Conservation (phyloP, 2,888 invertebrate species). For the Gortyna flavago region DNA sequence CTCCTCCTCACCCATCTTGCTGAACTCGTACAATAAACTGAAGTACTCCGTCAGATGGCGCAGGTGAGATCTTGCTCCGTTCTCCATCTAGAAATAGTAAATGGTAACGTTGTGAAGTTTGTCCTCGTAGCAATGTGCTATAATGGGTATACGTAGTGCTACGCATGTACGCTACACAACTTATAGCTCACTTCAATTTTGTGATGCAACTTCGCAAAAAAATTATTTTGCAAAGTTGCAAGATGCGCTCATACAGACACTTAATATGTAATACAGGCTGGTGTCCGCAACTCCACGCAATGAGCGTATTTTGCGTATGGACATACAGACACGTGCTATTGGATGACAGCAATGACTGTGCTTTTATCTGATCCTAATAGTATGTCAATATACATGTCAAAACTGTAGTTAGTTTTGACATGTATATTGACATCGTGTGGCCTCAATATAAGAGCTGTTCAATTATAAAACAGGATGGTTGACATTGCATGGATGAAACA, state of each 20-base stretch:
- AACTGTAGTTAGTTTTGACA: too few relatives aligned
- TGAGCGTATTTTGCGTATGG: too few relatives aligned
- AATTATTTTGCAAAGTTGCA: neutral
- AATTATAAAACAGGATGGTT: neutral
- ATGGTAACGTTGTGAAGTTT: neutral
- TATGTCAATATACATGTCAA: neutral
- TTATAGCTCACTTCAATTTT: neutral
- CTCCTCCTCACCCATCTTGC: conserved; percentile 98
- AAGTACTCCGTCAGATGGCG: conserved; percentile 98
- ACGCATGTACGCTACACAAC: neutral
- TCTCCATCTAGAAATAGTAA: conserved; percentile 92
- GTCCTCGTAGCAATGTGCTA: neutral
- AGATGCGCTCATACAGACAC: neutral
- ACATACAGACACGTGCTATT: neutral
- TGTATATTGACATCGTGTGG: too few relatives aligned
- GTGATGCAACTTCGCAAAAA: neutral
- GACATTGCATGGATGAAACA: neutral
- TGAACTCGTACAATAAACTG: conserved; percentile 97
- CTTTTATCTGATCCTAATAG: neutral
- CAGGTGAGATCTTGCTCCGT: conserved; percentile 95
- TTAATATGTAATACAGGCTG: too few relatives aligned
- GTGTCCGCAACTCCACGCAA: too few relatives aligned
- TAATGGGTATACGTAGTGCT: neutral
- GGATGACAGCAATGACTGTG: neutral
- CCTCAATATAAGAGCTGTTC: neutral